Evolutionary conservation across 2,797 vertebrate species (phyloP).

Genomic region (Centroberyx gerrardi): DNA sequence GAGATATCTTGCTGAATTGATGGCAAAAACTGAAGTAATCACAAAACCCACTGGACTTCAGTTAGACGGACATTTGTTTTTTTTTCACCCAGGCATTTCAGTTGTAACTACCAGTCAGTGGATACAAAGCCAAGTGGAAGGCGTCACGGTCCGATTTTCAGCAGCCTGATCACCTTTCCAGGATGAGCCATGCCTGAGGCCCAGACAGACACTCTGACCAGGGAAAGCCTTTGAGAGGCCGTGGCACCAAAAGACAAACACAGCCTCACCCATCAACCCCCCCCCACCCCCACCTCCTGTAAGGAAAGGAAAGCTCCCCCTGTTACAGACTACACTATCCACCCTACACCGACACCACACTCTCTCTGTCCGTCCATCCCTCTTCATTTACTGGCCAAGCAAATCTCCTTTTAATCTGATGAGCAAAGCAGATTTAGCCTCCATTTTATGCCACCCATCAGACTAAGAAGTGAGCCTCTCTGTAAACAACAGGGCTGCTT

Average conservation of each 20-base stretch:
- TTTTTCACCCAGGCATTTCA: too few species aligned
- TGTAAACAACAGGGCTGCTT: constrained; percentile 9
- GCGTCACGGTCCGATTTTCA: neutral
- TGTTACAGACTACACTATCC: neutral
- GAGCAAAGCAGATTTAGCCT: constrained; percentile 74
- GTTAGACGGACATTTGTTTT: too few species aligned
- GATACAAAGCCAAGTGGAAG: constrained; percentile 5
- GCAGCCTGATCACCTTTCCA: constrained; percentile 57
- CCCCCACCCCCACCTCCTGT: neutral
- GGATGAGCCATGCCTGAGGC: constrained; percentile 80
- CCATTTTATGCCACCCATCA: constrained; percentile 54
- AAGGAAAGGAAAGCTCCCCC: neutral
- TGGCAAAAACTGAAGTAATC: too few species aligned
- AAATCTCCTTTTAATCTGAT: constrained; percentile 73
- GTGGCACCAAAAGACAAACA: constrained; percentile 88
- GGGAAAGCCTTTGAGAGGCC: constrained; percentile 82
- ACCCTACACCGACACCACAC: constrained; percentile 67
- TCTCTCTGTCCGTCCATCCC: constrained; percentile 73
- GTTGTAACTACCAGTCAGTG: neutral
- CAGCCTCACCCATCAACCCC: constrained; percentile 32
- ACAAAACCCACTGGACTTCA: too few species aligned
- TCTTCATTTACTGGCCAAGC: constrained; percentile 72
- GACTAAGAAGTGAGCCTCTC: constrained; percentile 34
- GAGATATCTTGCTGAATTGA: too few species aligned
- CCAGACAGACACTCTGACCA: constrained; percentile 84